These are phyloP conservation scores for Chrysopilus asiliformis DNA, from an alignment of 2,888 invertebrate species.

Conservation along the genomic window DNA sequence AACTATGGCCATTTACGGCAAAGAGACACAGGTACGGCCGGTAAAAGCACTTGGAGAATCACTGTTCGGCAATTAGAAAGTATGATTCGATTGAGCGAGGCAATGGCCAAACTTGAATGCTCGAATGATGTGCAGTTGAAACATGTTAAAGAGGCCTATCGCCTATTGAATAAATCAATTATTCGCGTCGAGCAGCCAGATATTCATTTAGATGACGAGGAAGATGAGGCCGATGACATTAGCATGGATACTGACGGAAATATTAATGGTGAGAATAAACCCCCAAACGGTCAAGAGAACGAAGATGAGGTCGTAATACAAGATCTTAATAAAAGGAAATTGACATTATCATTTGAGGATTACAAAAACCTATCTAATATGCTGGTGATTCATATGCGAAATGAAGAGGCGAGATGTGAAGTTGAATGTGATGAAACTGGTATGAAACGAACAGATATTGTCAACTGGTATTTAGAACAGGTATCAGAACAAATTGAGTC, in stretches of 20 bases:
- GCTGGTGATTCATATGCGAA: slow-evolving; percentile 78
- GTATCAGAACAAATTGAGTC: slow-evolving; percentile 77
- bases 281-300: slow-evolving; percentile 21
- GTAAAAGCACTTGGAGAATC: slow-evolving; percentile 81
- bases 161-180: slow-evolving; percentile 88
- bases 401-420: slow-evolving; percentile 61
- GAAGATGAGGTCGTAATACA: slow-evolving; percentile 18
- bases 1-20: slow-evolving; percentile 80
- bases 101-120: slow-evolving; percentile 92
- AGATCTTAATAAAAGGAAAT: slow-evolving; percentile 47
- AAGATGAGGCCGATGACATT: slow-evolving; percentile 37
- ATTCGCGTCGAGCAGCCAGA: slow-evolving; percentile 97
- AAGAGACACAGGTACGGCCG: slow-evolving; percentile 57
- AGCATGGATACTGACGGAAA: slow-evolving; percentile 34
- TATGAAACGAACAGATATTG: slow-evolving; percentile 63
- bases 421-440: slow-evolving; percentile 49
- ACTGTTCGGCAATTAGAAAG: slow-evolving; percentile 94
- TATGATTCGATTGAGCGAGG: slow-evolving; percentile 92
- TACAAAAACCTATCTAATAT: slow-evolving; percentile 87
- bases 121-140: slow-evolving; percentile 71
- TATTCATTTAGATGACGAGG: slow-evolving; percentile 79
- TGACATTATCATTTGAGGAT: slow-evolving; percentile 80
- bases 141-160: slow-evolving; percentile 85
- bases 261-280: slow-evolving; percentile 10
- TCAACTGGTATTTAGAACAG: slow-evolving; percentile 88